phyloP scores from a whole-genome alignment of 2,888 invertebrate species.

The Amphipoea lucens region DNA sequence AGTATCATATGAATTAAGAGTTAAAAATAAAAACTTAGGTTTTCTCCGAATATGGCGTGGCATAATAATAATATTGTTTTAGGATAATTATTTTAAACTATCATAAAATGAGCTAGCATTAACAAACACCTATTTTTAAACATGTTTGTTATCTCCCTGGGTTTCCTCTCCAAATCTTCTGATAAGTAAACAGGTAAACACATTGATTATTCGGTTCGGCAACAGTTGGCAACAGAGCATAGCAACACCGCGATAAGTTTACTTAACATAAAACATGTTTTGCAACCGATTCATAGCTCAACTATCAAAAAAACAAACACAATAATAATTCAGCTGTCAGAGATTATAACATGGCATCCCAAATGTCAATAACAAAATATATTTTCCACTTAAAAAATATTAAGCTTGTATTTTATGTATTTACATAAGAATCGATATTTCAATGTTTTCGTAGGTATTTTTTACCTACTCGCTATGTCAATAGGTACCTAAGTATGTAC shows the following conservation, averaged over 20 bases:
- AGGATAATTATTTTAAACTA: not conserved
- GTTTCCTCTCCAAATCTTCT: not conserved
- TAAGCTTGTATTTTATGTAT: conserved; percentile 34
- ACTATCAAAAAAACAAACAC: conserved; percentile 37
- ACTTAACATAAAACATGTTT: conserved; percentile 21
- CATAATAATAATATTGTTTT: not conserved
- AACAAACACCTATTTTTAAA: not conserved
- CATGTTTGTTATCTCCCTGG: no score
- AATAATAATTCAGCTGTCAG: conserved; percentile 50
- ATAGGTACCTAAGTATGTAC: conserved; percentile 3
- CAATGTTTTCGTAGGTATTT: conserved; percentile 13
- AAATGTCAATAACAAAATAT: conserved; percentile 51
- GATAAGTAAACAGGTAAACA: not conserved
- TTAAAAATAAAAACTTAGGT: not conserved
- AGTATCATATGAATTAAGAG: not conserved
- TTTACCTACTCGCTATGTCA: conserved; percentile 18
- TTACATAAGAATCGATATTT: conserved; percentile 18
- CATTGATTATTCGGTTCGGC: not conserved
- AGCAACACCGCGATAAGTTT: conserved; percentile 20
- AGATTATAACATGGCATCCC: conserved; percentile 28
- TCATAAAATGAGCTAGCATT: not conserved
- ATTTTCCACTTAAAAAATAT: conserved; percentile 16
- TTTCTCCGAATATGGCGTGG: not conserved
- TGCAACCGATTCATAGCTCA: conserved; percentile 12
- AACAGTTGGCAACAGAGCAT: conserved; percentile 11